Base-by-base conservation (phyloP, 1,140 invertebrate species). In the Nephotettix cincticeps region DNA sequence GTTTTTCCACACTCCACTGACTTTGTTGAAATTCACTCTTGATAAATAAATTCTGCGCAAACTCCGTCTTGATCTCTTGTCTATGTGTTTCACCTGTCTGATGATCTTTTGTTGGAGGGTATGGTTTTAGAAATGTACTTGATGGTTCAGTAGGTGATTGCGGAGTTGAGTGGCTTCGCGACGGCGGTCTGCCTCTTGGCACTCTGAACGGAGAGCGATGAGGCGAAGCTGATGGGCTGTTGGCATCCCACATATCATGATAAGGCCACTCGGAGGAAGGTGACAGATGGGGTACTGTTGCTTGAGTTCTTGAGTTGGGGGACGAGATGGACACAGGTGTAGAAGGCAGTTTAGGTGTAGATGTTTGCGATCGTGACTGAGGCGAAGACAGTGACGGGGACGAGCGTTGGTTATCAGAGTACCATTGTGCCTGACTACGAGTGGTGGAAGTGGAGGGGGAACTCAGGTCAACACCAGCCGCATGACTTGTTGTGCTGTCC, bases 141-240 rank as follows among this genome's bases (percentile, higher is more conserved):
- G 84, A 84, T 1, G 83, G 81, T 23, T 81, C 72, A 63, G 58
- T 28, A 19, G 40, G 19, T 36, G 74, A 68, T 54, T 71, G 72
- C n/a, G 71, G 70, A 0, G 74, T 30, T 21, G 30, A 61, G 23
- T 70, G 27, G 68, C 32, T 21, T 86, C 87, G 81, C 0, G 88
- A 89, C 11, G 87, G 87, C 23, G 88, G 88, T 75, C 87, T 83
- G 1, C 87, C 87, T 78, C 86, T 88, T 1, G 88, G 88, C 1
- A 89, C 85, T 75, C 88, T 81, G 75, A 90, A 90, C 1, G 70
- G 66, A 47, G 72, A 66, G 51, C 61, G 61, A 1, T 45, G 30
- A 21, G 70, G 43, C 17, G 68, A 36, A 2, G 56, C 58, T 61
- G 30, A n/a, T 21, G 66, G 66, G 47, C 54, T 72, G 14, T 54